Base-by-base conservation (phyloP, 2,888 invertebrate species). In the Latheticus oryzae region DNA sequence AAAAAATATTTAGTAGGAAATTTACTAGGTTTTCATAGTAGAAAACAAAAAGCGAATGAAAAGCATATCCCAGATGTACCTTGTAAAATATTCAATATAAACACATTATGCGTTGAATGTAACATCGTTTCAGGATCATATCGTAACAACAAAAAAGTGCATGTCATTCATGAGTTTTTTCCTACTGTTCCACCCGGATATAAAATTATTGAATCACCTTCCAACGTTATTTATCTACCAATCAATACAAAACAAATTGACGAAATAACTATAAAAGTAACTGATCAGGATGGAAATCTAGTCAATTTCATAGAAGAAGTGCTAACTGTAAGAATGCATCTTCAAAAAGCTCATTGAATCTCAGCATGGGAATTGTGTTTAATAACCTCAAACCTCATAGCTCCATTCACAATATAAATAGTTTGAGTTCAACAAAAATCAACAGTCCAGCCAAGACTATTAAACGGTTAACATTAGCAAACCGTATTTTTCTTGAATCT, bases 181-280 rank as follows among this genome's bases (percentile, higher is more conserved):
- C 70, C 70, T 3, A 62, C 54, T 21, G 69, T 69, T 7, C 58
- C 62, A 13, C 68, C 72, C 16, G 75, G 75, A 8, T 75, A 71
- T 69, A 73, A 74, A 68, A 70, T 75, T 40, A 61, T 71, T 33
- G 74, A 76, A 64, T 64, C 67, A 11, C 73, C 73, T 2, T 55
- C 50, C 37, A 72, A 69, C 60, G 67, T 73, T 11, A 70, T 75
- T 43, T 75, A 76, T 68, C 67, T 74, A 55, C 73, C 73, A 23
- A 65, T 75, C 8, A 70, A 60, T 43, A 59, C 62, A 7, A 60
- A 33, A 45, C 47, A 43, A 24, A 70, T 75, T 58, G 58, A 59
- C 43, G 55, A 68, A 33, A 54, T 75, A 19, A 45, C 60, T 12
- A 12, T 76, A 58, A 70, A 64, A 64, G 38, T 74, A 47, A 47